A percentile compares a stretch with the other conserved stretches of the same genome.
These are phyloP conservation scores for Ips nitidus DNA, from an alignment of 1,140 invertebrate species.

Conservation along the genomic window DNA sequence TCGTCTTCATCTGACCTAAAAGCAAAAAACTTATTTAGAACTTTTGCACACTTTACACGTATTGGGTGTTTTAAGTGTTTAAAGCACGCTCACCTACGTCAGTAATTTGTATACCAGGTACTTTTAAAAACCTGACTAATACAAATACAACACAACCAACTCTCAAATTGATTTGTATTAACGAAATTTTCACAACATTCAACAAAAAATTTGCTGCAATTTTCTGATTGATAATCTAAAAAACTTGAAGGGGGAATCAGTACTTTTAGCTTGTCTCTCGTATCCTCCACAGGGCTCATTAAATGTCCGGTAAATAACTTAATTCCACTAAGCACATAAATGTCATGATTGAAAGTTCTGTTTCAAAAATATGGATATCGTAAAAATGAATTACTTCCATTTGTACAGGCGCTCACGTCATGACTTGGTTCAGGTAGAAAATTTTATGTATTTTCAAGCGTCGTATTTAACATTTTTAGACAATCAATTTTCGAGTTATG, in stretches of 20 bases:
- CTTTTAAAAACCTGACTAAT: neutral
- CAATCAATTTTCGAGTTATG: slow-evolving; percentile 26
- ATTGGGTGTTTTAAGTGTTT: slow-evolving; percentile 19
- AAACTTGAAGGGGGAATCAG: neutral
- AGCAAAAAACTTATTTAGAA: slow-evolving; percentile 21
- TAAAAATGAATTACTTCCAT: slow-evolving; percentile 32
- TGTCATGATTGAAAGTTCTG: slow-evolving; percentile 29
- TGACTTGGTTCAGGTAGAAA: slow-evolving; percentile 26
- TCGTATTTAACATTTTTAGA: slow-evolving; percentile 20
- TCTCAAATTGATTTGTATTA: too few species aligned
- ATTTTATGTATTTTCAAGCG: slow-evolving; percentile 28
- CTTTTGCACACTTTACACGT: slow-evolving; percentile 10
- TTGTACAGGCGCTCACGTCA: slow-evolving; percentile 29
- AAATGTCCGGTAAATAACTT: slow-evolving; percentile 27
- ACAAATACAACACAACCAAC: neutral
- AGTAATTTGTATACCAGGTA: slow-evolving; percentile 1
- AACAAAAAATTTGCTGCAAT: too few species aligned
- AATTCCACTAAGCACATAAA: slow-evolving; percentile 25
- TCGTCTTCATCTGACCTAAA: slow-evolving; percentile 82
- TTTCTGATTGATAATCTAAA: too few species aligned
- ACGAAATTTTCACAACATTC: too few species aligned
- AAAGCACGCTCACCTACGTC: slow-evolving; percentile 14
- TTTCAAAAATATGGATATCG: slow-evolving; percentile 34
- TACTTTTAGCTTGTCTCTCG: slow-evolving; percentile 5
- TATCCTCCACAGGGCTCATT: slow-evolving; percentile 13